phyloP scores from a whole-genome alignment of 2,797 vertebrate species.

The Acomys russatus region DNA sequence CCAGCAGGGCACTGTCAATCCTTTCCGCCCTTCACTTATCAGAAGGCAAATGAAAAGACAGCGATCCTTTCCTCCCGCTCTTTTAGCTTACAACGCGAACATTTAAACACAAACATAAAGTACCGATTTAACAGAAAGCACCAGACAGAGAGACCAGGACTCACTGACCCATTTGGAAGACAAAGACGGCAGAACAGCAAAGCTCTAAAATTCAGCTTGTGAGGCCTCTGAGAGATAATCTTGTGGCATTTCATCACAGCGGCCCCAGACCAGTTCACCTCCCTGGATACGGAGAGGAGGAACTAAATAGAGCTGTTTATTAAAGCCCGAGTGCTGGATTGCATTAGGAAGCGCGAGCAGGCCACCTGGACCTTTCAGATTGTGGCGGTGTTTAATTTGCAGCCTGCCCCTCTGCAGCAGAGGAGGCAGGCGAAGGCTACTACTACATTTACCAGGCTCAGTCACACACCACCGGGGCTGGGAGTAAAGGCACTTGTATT shows the following conservation, averaged over 20 bases:
- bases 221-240: conserved; percentile 93
- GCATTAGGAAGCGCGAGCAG: conserved; percentile 91
- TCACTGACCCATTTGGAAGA: conserved; percentile 94
- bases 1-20: conserved; percentile 83
- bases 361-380: conserved; percentile 93
- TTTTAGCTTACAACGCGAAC: conserved; percentile 82
- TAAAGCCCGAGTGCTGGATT: conserved; percentile 92
- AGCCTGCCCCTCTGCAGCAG: conserved; percentile 89
- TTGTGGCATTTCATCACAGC: conserved; percentile 93
- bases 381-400: conserved; percentile 92
- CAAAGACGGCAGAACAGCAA: conserved; percentile 92
- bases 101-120: conserved; percentile 84
- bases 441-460: conserved; percentile 87
- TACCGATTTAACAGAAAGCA: conserved; percentile 88
- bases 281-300: conserved; percentile 91
- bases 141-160: conserved; percentile 90
- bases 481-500: conserved; percentile 81
- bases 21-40: conserved; percentile 86
- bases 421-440: conserved; percentile 84
- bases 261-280: conserved; percentile 91
- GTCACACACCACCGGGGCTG: conserved; percentile 87
- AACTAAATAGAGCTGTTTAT: conserved; percentile 94
- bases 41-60: conserved; percentile 89
- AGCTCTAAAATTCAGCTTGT: conserved; percentile 92
- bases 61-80: conserved; percentile 83